Percentiles rank a stretch among this genome's conserved stretches.
Evolutionary conservation across 2,888 invertebrate species (phyloP).

Genomic region (Latheticus oryzae): DNA sequence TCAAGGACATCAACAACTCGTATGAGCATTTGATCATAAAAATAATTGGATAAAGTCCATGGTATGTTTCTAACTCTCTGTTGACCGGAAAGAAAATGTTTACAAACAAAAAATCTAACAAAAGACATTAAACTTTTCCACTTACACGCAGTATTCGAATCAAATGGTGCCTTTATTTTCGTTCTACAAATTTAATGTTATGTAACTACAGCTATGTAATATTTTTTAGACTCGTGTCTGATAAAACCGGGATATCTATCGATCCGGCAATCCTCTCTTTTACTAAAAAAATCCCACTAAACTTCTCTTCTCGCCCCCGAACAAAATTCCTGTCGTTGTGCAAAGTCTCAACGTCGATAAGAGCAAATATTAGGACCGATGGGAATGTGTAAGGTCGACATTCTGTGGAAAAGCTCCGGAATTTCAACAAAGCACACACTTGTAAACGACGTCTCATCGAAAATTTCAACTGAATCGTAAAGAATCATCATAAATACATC

Average conservation of each 20-base stretch:
- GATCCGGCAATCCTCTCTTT: slow-evolving; percentile 1
- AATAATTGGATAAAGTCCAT: too few relatives aligned
- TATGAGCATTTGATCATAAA: too few relatives aligned
- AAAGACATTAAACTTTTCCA: too few relatives aligned
- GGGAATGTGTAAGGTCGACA: slow-evolving; percentile 26
- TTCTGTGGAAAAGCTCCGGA: slow-evolving; percentile 21
- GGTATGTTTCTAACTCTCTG: too few relatives aligned
- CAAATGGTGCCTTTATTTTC: too few relatives aligned
- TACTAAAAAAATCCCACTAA: not conserved
- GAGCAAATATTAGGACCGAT: slow-evolving; percentile 24
- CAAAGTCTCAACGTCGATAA: slow-evolving; percentile 19
- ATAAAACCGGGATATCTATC: slow-evolving; percentile 4
- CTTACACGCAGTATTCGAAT: too few relatives aligned
- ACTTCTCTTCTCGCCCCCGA: slow-evolving; percentile 1
- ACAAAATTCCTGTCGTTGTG: slow-evolving; percentile 20
- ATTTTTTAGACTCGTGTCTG: not conserved
- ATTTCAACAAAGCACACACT: slow-evolving; percentile 18
- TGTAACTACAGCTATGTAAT: too few relatives aligned
- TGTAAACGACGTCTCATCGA: not conserved
- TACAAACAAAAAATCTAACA: too few relatives aligned
- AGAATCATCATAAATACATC: slow-evolving; percentile 1
- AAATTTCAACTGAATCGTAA: not conserved
- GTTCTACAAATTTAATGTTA: too few relatives aligned
- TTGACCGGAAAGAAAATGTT: too few relatives aligned
- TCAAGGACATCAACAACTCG: too few relatives aligned